Evolutionary conservation across 2,113 vertebrate species (phyloP), one percentile per base, ranked within the genome.

Genomic region (Copsychus sechellarum): DNA sequence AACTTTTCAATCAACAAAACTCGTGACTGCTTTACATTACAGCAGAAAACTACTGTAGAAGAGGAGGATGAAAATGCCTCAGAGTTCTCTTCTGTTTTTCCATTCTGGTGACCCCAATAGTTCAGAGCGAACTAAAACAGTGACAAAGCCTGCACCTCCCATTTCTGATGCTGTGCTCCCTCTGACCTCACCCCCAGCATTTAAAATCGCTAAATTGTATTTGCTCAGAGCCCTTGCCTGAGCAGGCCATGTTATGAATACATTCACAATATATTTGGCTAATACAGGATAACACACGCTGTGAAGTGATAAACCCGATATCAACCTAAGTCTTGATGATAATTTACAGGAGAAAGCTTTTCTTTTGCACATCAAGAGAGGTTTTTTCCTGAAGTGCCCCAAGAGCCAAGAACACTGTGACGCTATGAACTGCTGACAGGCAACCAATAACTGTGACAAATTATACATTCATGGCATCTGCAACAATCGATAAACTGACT

Each of bases 391-490:
- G 51, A 77, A 77, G 72, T 58, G 79, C 92, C 95, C 96, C 72
- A 56, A 65, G 76, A 94, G 78, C 92, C 82, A 61, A 36, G 93
- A 91, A 51, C 65, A n/a, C 47, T 3, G 53, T 57, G 83, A 91
- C 1, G 56, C 81, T 56, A 16, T 2, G 2, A 88, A 70, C 50
- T 54, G 62, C 95, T 89, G 92, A 90, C 88, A 93, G 84, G 51
- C 80, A 51, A 74, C 93, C 90, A 82, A 78, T 92, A 95, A 91
- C 95, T 82, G 82, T 96, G 97, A 97, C 97, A 94, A 95, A 97
- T 92, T 84, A 87, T 76, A 81, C 95, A 94, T 79, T 79, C 94
- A 64, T 60, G 88, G 93, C 91, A 69, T 91, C 91, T 81, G 92
- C 53, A 36, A 88, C 94, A 62, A 96, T 94, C 88, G 79, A 97